phyloP scores from a whole-genome alignment of 1,140 invertebrate genomes.

The Yoshiicerus persimilis region DNA sequence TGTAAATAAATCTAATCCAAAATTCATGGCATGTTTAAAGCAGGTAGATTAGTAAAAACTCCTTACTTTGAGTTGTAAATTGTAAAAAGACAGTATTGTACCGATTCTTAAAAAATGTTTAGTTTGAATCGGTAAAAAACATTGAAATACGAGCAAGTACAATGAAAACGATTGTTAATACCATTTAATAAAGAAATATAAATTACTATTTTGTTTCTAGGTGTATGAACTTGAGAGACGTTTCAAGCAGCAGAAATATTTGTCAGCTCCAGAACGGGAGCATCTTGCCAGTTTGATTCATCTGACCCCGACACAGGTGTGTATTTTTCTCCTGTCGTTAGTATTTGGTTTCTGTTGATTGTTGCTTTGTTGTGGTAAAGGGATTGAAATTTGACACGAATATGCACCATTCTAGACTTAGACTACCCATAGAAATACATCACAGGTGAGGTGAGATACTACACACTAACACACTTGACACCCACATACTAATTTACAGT shows the following conservation, averaged over 20 bases:
- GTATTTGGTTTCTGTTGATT: not conserved
- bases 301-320: slow-evolving; percentile 64
- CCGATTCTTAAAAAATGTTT: too few species aligned
- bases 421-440: not conserved
- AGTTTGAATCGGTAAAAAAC: too few species aligned
- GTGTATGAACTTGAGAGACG: slow-evolving; percentile 95
- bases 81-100: too few species aligned
- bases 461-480: not conserved
- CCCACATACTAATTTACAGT: not conserved
- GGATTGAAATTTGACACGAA: not conserved
- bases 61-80: too few species aligned
- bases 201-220: slow-evolving; percentile 57
- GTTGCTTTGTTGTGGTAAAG: not conserved
- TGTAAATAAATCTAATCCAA: not conserved
- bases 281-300: slow-evolving; percentile 65
- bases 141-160: too few species aligned
- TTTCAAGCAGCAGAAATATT: slow-evolving; percentile 79
- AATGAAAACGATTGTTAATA: not conserved
- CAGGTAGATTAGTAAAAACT: too few species aligned
- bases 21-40: too few species aligned
- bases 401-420: too few species aligned
- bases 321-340: slow-evolving; percentile 49
- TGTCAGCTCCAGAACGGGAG: slow-evolving; percentile 70
- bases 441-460: not conserved
- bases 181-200: not conserved